Conservation (phyloP, 2,888 invertebrate species). For the Anticlea derivata region DNA sequence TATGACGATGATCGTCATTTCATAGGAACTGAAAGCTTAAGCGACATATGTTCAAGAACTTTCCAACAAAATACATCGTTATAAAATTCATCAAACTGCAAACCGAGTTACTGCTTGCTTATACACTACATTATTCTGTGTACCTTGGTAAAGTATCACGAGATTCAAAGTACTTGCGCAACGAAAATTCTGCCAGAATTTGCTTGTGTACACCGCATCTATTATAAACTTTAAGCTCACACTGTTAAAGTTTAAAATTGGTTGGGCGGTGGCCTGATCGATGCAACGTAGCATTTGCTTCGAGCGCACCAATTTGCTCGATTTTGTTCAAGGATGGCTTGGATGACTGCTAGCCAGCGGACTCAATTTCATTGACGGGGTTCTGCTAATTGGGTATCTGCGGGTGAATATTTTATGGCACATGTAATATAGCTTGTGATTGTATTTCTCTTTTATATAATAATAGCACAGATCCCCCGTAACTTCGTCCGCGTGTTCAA, state of each 20-base stretch:
- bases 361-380: constrained; percentile 24
- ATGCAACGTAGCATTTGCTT: constrained; percentile 64
- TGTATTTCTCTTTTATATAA: no score
- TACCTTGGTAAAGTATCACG: constrained; percentile 61
- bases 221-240: constrained; percentile 32
- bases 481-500: no score
- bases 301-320: constrained; percentile 68
- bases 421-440: no score
- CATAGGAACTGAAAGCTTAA: neutral
- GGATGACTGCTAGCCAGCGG: constrained; percentile 31
- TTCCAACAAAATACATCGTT: constrained; percentile 45
- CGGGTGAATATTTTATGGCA: constrained; percentile 3
- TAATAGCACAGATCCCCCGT: no score
- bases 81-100: constrained; percentile 58
- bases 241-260: constrained; percentile 38
- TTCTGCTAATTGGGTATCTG: constrained; percentile 12
- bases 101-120: constrained; percentile 49
- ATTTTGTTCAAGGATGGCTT: constrained; percentile 60
- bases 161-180: constrained; percentile 59
- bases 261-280: constrained; percentile 43
- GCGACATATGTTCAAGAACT: constrained; percentile 27
- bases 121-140: constrained; percentile 55
- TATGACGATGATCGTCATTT: no score
- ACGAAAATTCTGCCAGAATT: constrained; percentile 59
- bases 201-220: constrained; percentile 31